A percentile compares a stretch with the other conserved stretches of the same genome.
phyloP scores from a whole-genome alignment of 2,113 vertebrate genomes.

The Osmerus eperlanus region DNA sequence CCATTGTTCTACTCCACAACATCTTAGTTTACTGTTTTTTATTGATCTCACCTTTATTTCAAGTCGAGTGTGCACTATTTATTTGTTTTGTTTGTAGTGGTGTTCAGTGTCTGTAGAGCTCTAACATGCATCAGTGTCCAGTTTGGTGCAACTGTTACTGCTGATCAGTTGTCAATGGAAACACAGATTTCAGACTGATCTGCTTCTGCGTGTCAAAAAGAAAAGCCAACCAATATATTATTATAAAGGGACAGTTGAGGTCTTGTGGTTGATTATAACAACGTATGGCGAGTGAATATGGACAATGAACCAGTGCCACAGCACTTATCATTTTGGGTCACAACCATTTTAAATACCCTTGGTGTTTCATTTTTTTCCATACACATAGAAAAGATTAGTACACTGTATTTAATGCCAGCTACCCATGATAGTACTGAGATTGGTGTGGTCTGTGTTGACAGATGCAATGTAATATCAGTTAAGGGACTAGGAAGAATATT shows the following conservation, averaged over 20 bases:
- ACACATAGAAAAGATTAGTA: no score
- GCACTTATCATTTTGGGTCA: no score
- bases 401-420: no score
- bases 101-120: slow-evolving; percentile 27
- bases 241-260: slow-evolving; percentile 37
- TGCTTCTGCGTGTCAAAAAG: slow-evolving; percentile 29
- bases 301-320: no score
- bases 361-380: no score
- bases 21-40: slow-evolving; percentile 51
- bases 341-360: no score
- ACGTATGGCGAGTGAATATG: no score
- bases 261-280: slow-evolving; percentile 19
- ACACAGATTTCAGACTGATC: slow-evolving; percentile 29
- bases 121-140: slow-evolving; percentile 1
- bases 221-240: slow-evolving; percentile 43
- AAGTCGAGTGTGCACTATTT: slow-evolving; percentile 15
- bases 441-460: no score
- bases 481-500: no score
- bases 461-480: no score
- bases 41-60: slow-evolving; percentile 33
- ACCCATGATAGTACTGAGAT: no score
- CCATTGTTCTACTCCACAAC: slow-evolving; percentile 32
- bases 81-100: slow-evolving; percentile 63
- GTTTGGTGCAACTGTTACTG: slow-evolving; percentile 3
- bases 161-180: slow-evolving; percentile 17